Conservation (phyloP, 2,113 vertebrate species). For the Nerophis lumbriciformis region DNA sequence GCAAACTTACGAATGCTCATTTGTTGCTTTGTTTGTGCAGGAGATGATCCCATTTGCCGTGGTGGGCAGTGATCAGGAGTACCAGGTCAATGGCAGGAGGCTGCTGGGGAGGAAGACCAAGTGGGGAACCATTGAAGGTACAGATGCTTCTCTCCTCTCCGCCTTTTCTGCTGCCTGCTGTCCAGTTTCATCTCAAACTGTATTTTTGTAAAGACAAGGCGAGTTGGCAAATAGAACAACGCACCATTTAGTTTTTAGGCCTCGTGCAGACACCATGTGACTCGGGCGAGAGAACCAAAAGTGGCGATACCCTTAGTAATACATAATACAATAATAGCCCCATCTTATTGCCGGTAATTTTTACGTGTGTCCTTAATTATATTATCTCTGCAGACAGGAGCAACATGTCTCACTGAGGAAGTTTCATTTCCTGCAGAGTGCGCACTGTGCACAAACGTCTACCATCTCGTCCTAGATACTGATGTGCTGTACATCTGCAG, state of each 20-base stretch:
- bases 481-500: background rate
- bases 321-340: background rate
- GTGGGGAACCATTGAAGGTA: conserved; percentile 99
- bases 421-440: conserved; percentile 40
- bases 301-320: background rate
- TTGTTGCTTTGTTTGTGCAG: conserved; percentile 52
- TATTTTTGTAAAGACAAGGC: too few species aligned
- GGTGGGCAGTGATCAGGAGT: conserved; percentile 97
- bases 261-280: conserved; percentile 21
- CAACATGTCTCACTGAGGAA: conserved; percentile 37
- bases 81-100: conserved; percentile 93
- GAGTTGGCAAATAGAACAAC: conserved; percentile 16
- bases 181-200: background rate
- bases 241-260: conserved; percentile 14
- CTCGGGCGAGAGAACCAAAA: background rate
- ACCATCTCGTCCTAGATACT: background rate
- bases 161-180: background rate
- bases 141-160: background rate
- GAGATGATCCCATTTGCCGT: conserved; percentile 98
- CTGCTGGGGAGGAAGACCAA: conserved; percentile 97
- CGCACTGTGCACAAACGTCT: conserved; percentile 7
- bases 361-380: conserved; percentile 35
- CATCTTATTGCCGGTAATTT: conserved; percentile 3
- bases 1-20: too few species aligned
- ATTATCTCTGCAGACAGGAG: conserved; percentile 34